Percentiles rank a stretch among this genome's conserved stretches.
Conservation (phyloP, 2,113 vertebrate species). For the Fregetta grallaria region DNA sequence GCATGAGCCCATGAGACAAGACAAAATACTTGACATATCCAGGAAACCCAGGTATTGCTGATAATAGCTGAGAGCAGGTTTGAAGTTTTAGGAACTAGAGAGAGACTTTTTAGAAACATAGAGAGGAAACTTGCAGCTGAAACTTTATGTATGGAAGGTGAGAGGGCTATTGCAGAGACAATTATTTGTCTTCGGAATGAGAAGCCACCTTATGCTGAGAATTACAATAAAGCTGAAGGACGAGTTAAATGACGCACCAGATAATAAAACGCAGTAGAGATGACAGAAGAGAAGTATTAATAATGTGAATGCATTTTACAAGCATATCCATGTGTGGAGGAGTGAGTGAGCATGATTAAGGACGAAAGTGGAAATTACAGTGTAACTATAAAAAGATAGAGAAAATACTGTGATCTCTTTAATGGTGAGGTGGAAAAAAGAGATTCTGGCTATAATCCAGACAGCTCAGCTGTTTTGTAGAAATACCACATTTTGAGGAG, state of each 20-base stretch:
- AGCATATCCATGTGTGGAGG: conserved; percentile 13
- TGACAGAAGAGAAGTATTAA: not conserved
- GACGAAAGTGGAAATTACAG: not conserved
- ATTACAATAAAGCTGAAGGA: not conserved
- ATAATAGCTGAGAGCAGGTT: not conserved
- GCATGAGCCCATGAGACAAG: not conserved
- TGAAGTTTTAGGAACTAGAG: not conserved
- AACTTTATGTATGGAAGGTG: not conserved
- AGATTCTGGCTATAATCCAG: conserved; percentile 26
- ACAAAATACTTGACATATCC: not conserved
- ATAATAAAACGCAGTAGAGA: not conserved
- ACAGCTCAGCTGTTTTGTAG: conserved; percentile 54
- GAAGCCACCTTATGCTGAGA: not conserved
- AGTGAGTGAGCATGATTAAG: not conserved
- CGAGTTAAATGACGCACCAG: not conserved
- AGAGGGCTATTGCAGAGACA: not conserved
- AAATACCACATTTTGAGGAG: conserved; percentile 44
- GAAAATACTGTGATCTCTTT: conserved; percentile 26
- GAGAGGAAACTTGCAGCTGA: not conserved
- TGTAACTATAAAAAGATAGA: conserved; percentile 18
- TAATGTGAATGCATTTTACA: conserved; percentile 1
- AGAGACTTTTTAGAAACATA: not conserved
- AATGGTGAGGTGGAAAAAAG: conserved; percentile 20
- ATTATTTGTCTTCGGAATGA: not conserved
- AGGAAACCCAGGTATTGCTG: not conserved